Evolutionary conservation across 2,888 invertebrate genomes (phyloP).

Genomic region (Xanthostigma xanthostigma): DNA sequence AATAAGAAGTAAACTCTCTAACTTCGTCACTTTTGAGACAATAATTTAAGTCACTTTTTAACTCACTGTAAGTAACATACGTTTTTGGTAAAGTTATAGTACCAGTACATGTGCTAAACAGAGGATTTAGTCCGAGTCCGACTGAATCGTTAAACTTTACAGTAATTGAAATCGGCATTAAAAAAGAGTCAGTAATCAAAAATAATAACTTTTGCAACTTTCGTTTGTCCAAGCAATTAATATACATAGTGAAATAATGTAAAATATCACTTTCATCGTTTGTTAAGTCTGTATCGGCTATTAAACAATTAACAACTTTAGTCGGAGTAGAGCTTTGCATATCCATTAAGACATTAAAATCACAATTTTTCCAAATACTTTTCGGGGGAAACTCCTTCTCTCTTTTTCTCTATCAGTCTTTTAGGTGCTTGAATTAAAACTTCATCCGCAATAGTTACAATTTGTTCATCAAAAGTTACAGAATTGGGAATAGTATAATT

Average conservation of each 20-base stretch:
- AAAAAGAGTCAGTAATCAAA: constrained; percentile 3
- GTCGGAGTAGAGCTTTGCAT: constrained; percentile 3
- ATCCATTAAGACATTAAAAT: constrained; percentile 1
- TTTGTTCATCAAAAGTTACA: constrained; percentile 1
- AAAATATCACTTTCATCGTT: constrained; percentile 3
- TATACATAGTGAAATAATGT: constrained; percentile 5
- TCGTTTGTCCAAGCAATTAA: neutral
- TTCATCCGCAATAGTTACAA: constrained; percentile 1
- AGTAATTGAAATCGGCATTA: constrained; percentile 4
- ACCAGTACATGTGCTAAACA: constrained; percentile 4
- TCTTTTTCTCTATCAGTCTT: neutral
- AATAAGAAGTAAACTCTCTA: constrained; percentile 2
- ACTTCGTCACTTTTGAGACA: constrained; percentile 1
- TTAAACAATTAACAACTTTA: constrained; percentile 4
- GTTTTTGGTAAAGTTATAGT: constrained; percentile 1
- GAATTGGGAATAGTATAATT: constrained; percentile 1
- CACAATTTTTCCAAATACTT: constrained; percentile 3
- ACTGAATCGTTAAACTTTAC: constrained; percentile 3
- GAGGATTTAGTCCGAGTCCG: constrained; percentile 1
- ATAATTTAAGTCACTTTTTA: constrained; percentile 5
- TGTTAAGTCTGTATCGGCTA: neutral
- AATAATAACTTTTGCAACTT: constrained; percentile 1
- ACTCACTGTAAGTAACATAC: constrained; percentile 1
- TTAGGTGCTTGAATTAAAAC: constrained; percentile 1
- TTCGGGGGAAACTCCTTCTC: constrained; percentile 1